Percentiles rank a stretch among this genome's conserved stretches.
Conservation (phyloP, 2,113 vertebrate species). For the Cricetomys ansorgei region DNA sequence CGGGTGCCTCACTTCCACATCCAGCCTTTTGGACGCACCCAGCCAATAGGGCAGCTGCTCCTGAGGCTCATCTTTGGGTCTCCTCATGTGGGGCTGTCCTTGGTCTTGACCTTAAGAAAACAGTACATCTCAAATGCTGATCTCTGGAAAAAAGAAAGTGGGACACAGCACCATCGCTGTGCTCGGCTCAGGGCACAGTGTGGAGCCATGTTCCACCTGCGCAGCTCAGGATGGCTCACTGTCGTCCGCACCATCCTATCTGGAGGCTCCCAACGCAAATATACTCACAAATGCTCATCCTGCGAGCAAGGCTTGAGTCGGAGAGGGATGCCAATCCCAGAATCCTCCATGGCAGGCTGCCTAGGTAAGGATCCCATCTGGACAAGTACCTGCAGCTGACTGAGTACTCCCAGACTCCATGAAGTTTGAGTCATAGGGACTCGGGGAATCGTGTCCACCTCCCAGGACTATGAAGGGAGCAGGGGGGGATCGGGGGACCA, state of each 20-base stretch:
- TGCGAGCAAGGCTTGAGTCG: not conserved
- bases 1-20: not conserved
- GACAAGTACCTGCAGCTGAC: not conserved
- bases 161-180: not conserved
- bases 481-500: no score
- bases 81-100: not conserved
- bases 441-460: not conserved
- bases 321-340: not conserved
- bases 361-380: not conserved
- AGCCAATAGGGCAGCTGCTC: not conserved
- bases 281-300: not conserved
- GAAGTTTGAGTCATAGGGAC: not conserved
- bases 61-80: not conserved
- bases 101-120: not conserved
- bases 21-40: not conserved
- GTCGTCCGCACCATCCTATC: no score
- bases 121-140: not conserved
- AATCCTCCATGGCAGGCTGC: not conserved
- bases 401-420: not conserved
- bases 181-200: not conserved
- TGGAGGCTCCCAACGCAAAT: not conserved
- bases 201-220: fast-evolving
- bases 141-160: not conserved
- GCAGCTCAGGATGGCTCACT: not conserved
- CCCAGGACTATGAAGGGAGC: not conserved